Evolutionary conservation across 2,797 vertebrate species (phyloP), one percentile per base, ranked within the genome.

Genomic region (Chiroxiphia lanceolata): DNA sequence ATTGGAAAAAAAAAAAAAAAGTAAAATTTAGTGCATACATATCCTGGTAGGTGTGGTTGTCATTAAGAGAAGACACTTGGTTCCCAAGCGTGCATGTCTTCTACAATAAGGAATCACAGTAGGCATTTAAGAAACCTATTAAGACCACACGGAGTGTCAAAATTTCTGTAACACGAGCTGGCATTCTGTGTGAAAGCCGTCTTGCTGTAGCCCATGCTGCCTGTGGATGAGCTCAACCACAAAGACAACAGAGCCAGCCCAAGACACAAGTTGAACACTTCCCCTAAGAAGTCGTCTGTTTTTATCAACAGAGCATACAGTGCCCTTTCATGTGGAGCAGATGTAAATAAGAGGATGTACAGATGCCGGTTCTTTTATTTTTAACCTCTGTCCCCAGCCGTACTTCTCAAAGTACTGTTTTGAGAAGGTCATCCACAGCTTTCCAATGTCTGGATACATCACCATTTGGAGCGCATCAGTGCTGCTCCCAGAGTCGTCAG

Each of bases 241-340:
- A 95, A 96, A 95, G 87, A 96, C 95, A 97, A 83, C 90, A 95
- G 75, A 95, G 78, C 47, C 86, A 94, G 81, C 90, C 93, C 92
- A 93, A 94, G 89, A 96, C 94, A 97, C 92, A 92, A 96, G 96
- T 71, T 80, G 86, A 94, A 94, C 96, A 96, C 91, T 97, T 96
- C 96, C 94, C 88, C 69, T 92, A 85, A 95, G 92, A 96, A 93
- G 68, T 68, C 83, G 70, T 87, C 83, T 96, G 86, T 89, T 96
- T 96, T 92, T 96, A 89, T 96, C 96, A 94, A 8, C 75, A 76
- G 89, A 89, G 50, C 45, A 51, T 57, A 78, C 47, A 89, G 36
- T 91, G 57, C 53, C 83, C 86, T 96, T 95, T 96, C 94, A 95
- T 96, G 88, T 95, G 81, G 65, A 96, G 87, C 96, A 96, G 93